Conservation (phyloP, 2,797 vertebrate species). For the Aythya fuligula region DNA sequence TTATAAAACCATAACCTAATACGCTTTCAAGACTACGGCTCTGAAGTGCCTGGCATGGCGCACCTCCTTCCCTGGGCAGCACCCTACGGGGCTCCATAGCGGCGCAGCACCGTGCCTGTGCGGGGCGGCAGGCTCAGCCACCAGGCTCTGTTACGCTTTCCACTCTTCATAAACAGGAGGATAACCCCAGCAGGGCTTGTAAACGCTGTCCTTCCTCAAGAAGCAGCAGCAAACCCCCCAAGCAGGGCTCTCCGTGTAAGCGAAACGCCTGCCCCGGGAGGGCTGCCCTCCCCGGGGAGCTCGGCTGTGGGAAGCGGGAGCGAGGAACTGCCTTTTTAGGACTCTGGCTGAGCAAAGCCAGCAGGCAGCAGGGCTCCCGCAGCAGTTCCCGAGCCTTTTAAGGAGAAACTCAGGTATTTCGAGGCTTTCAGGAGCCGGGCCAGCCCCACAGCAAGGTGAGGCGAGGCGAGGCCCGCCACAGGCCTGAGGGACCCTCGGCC, state of each 20-base stretch:
- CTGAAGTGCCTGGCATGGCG: background rate
- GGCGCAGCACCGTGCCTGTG: rapidly evolving
- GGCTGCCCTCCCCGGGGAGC: conserved; percentile 46
- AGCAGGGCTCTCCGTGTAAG: background rate
- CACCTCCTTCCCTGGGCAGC: background rate
- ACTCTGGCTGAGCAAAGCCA: background rate
- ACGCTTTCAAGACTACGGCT: background rate
- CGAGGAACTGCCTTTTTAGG: conserved; percentile 74
- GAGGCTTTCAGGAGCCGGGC: background rate
- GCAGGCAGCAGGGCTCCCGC: background rate
- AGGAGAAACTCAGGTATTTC: conserved; percentile 60
- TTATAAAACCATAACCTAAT: conserved; percentile 62
- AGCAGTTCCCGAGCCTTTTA: conserved; percentile 42
- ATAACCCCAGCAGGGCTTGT: background rate
- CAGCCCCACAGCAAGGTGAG: background rate
- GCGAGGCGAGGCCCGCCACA: background rate
- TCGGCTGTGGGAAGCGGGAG: conserved; percentile 42
- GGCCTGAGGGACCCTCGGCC: rapidly evolving
- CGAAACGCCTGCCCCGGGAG: background rate
- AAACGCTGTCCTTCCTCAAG: background rate
- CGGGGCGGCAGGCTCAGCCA: background rate
- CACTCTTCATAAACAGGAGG: background rate
- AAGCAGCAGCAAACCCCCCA: background rate
- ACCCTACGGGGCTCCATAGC: background rate
- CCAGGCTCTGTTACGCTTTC: rapidly evolving